Base-by-base conservation (phyloP, 2,797 vertebrate species). In the Sebastes elongatus region DNA sequence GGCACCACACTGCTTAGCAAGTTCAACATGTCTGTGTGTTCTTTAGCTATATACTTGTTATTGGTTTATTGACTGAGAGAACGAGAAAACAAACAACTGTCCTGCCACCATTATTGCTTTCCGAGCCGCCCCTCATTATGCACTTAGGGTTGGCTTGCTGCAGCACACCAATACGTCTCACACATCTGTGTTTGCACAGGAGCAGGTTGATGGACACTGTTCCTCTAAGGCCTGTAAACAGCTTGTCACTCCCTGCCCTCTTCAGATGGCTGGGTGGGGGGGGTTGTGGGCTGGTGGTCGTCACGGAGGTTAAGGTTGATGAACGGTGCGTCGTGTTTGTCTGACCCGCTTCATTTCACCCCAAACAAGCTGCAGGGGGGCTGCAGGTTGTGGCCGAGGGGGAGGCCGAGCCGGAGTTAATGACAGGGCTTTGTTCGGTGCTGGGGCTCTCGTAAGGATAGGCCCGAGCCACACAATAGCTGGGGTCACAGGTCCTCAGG, bases 401-500 rank as follows among this genome's bases (percentile, higher is more conserved):
- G 78, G 79, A 79, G 71, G 83, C 74, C 38, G 10, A 82, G 88
- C 73, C 25, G 23, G 85, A 91, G 87, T 88, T 90, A 91, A 93
- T 91, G 90, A 89, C 83, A 35, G 25, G 80, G 87, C 88, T 93
- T 93, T 94, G 90, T 93, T 85, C 1, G 28, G 57, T 10, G 18
- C 60, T 49, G 28, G 67, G 78, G 76, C 78, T 87, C 83, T 75
- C 30, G 49, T 80, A 65, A 53, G 78, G 80, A 84, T 38, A 74
- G 86, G 88, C 27, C 76, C 3, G 4, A 68, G 79, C 76, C 78
- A 84, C 81, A 92, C 90, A 92, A 92, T 83, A 79, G 86, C 67
- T 3, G 14, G 82, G 91, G 91, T 93, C 89, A 91, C 73, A 83
- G 86, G 88, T 93, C 92, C 78, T 81, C n/a, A 14, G 86, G 83